Evolutionary conservation across 2,888 invertebrate species (phyloP).

Genomic region (Tholera decimalis): DNA sequence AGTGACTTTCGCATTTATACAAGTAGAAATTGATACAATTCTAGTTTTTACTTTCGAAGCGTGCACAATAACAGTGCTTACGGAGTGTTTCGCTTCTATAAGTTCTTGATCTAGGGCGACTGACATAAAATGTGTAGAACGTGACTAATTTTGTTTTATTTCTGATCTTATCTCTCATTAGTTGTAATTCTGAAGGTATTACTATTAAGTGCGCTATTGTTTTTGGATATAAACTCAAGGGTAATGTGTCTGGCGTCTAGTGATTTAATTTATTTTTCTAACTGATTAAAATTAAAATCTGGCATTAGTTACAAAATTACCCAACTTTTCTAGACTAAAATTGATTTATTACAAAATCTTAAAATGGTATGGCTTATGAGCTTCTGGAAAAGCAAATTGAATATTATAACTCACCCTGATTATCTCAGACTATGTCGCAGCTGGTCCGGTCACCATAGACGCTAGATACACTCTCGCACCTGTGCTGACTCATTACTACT

Average conservation of each 20-base stretch:
- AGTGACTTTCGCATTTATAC: too few relatives aligned
- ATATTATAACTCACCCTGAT: too few relatives aligned
- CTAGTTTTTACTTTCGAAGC: too few relatives aligned
- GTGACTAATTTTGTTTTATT: conserved; percentile 58
- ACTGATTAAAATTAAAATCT: not conserved
- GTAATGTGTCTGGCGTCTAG: not conserved
- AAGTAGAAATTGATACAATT: too few relatives aligned
- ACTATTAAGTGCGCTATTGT: conserved; percentile 27
- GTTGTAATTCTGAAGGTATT: conserved; percentile 46
- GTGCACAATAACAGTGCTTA: too few relatives aligned
- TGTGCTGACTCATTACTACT: too few relatives aligned
- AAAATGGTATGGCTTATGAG: too few relatives aligned
- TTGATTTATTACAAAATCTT: not conserved
- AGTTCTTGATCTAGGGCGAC: conserved; percentile 10
- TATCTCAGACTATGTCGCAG: too few relatives aligned
- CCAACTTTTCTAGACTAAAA: not conserved
- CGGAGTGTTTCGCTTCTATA: not conserved
- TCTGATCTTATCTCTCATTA: conserved; percentile 51
- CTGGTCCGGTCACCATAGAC: too few relatives aligned
- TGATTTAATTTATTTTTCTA: conserved; percentile 12
- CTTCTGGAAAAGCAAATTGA: too few relatives aligned
- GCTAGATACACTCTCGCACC: too few relatives aligned
- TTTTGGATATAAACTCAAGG: conserved; percentile 13
- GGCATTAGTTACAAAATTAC: not conserved
- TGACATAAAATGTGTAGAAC: conserved; percentile 47